Evolutionary conservation across 1,140 invertebrate species (phyloP).

Genomic region (Globodera rostochiensis): DNA sequence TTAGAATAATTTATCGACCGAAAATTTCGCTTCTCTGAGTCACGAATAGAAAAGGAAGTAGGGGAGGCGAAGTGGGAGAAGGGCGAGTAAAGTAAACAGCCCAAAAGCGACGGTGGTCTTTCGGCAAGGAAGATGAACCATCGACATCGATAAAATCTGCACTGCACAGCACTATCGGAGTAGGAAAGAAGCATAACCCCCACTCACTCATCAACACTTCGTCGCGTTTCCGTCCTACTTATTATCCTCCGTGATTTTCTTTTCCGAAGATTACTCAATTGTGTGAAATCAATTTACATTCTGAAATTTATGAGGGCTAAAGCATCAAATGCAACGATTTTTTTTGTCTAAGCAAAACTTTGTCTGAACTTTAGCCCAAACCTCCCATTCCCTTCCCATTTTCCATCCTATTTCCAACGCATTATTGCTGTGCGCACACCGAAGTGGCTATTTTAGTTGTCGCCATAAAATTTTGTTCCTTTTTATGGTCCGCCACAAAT

Average conservation of each 20-base stretch:
- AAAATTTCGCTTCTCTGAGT: background rate
- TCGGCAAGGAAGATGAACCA: background rate
- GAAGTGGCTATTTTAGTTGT: slow-evolving; percentile 3
- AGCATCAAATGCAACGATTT: too few relatives aligned
- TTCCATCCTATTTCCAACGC: background rate
- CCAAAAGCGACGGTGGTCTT: background rate
- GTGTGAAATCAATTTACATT: too few relatives aligned
- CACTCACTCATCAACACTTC: too few relatives aligned
- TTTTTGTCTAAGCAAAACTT: too few relatives aligned
- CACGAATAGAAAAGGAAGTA: background rate
- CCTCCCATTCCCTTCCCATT: background rate
- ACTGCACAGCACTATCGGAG: background rate
- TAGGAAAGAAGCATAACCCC: background rate
- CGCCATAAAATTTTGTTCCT: background rate
- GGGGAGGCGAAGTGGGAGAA: background rate
- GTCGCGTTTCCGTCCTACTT: background rate
- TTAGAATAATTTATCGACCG: too few relatives aligned
- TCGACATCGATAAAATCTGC: background rate
- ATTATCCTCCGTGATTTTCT: background rate
- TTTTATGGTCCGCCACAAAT: background rate
- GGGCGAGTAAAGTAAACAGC: background rate
- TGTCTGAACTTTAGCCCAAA: too few relatives aligned
- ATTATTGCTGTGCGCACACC: slow-evolving; percentile 9
- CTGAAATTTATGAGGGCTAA: background rate
- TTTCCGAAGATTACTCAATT: background rate